These are phyloP conservation scores for Palythoa caribaeorum DNA, from an alignment of 92 coral and sea anemone species.

Conservation along the genomic window DNA sequence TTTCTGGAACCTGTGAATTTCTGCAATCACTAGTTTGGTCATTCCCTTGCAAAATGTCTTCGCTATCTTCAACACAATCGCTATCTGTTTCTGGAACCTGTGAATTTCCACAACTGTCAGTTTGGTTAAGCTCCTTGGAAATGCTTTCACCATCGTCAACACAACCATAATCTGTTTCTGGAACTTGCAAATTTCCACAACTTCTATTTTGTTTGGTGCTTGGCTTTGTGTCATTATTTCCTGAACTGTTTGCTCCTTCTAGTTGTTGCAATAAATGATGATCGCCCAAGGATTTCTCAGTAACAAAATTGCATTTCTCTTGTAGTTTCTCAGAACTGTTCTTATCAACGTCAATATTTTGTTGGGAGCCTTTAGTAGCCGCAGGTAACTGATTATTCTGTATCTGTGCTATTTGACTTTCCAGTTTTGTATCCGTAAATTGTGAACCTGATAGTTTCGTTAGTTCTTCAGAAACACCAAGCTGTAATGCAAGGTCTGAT, in stretches of 20 bases:
- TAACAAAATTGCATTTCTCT: neutral
- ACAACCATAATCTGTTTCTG: neutral
- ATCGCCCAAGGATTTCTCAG: neutral
- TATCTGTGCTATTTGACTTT: neutral
- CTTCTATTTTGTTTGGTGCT: neutral
- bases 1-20: neutral
- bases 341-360: neutral
- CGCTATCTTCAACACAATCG: neutral
- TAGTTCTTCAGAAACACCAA: neutral
- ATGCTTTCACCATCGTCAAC: neutral
- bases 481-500: neutral
- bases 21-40: neutral
- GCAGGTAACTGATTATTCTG: neutral
- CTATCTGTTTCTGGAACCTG: neutral
- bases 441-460: neutral
- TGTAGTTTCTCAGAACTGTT: neutral
- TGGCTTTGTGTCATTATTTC: neutral
- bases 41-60: neutral
- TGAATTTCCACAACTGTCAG: neutral
- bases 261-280: neutral
- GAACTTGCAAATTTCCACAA: neutral
- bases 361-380: neutral
- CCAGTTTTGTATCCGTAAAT: neutral
- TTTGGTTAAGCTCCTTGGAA: neutral
- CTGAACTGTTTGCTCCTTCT: neutral